Evolutionary conservation across 1,140 invertebrate genomes (phyloP), one percentile per base, ranked within the genome.

Genomic region (Drosophila melanica): DNA sequence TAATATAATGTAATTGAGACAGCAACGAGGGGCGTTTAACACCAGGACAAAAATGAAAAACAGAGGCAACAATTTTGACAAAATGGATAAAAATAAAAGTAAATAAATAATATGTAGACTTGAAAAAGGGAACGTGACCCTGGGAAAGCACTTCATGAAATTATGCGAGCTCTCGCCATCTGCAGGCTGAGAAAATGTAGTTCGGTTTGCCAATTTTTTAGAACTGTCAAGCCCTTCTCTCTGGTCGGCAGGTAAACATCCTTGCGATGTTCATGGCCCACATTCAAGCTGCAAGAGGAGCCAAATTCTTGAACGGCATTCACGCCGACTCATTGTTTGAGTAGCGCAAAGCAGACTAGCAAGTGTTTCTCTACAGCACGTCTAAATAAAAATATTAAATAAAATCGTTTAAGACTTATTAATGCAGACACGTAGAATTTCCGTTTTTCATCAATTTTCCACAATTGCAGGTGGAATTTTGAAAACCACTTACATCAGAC

Each of bases 1-100:
- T 79, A 79, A 87, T 87, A 64, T 75, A 89, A 70, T 69, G 77
- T 82, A 82, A 87, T 89, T 87, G 82, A 74, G 73, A 73, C 79
- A 68, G 60, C 68, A 51, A 54, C 51, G 57, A 71, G 44, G 74
- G 41, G 74, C 74, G 53, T 53, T 68, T 55, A 79, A 68, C 69
- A 63, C 53, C 69, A 54, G 45, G 44, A 50, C 60, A 54, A 35
- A 35, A 35, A 35, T 9, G 7, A 9, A 10, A 8, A 35, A 35
- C 8, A 10, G 33, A 35, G 9, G 10, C 9, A 18, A 18, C 20
- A 30, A 37, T 23, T 37, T 57, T 64, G 14, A 33, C 41, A 57
- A 65, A 67, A 45, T 62, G 60, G 45, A 53, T 50, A 48, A 70
- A 48, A 23, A 67, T 54, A 60, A 60, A 60, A 42, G 57, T 39